Conservation (phyloP, 2,888 invertebrate genomes). For the Cepaea hortensis region DNA sequence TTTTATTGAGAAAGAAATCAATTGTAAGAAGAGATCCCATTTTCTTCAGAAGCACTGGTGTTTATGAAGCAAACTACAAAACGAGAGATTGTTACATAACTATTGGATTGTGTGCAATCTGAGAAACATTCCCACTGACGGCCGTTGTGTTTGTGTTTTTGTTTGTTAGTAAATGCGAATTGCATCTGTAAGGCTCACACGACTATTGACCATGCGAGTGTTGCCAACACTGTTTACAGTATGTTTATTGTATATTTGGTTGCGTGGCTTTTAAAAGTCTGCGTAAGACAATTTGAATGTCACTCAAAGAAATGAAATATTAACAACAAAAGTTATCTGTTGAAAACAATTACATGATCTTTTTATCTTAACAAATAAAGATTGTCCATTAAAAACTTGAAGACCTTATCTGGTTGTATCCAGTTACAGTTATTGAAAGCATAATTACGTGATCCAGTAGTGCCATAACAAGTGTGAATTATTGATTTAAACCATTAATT, state of each 20-base stretch:
- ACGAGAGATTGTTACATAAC: neutral
- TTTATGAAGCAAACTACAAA: too few species aligned
- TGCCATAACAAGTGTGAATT: neutral
- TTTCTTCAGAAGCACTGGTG: neutral
- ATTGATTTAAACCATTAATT: neutral
- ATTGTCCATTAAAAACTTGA: too few species aligned
- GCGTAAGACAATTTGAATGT: too few species aligned
- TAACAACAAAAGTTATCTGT: too few species aligned
- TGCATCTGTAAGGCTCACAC: neutral
- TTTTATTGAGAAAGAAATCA: too few species aligned
- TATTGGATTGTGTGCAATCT: neutral
- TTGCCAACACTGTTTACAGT: neutral
- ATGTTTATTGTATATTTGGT: neutral
- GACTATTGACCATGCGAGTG: neutral
- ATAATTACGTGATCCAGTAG: neutral
- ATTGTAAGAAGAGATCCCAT: neutral
- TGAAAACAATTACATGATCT: too few species aligned
- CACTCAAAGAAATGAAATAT: too few species aligned
- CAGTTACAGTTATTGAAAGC: too few species aligned
- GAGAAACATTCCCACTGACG: constrained; percentile 22
- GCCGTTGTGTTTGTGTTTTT: neutral
- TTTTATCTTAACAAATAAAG: too few species aligned
- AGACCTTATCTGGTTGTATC: too few species aligned
- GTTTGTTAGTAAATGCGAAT: neutral
- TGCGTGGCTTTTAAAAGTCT: neutral